Conservation (phyloP, 2,888 invertebrate genomes). For the Lasioglossum pauxillum region DNA sequence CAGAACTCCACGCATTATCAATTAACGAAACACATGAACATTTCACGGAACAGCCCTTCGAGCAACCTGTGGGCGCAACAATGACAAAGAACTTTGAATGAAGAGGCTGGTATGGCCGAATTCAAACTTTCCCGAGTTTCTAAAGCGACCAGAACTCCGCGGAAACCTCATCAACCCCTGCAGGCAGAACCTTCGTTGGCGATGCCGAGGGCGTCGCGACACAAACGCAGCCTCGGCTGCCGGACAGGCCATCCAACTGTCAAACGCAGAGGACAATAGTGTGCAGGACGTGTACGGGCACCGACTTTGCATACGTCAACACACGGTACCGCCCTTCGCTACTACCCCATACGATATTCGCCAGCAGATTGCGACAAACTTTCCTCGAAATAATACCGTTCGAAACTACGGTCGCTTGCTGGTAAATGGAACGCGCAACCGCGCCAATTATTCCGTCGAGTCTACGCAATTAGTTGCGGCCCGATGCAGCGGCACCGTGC, state of each 20-base stretch:
- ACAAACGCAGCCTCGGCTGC: conserved; percentile 36
- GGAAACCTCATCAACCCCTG: conserved; percentile 21
- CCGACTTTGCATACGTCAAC: conserved; percentile 64
- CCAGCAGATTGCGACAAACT: conserved; percentile 40
- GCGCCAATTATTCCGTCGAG: conserved; percentile 18
- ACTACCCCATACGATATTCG: conserved; percentile 38
- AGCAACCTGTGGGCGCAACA: not conserved
- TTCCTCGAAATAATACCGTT: conserved; percentile 61
- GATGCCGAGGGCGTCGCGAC: conserved; percentile 4
- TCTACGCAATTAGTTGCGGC: conserved; percentile 38
- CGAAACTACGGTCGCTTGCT: conserved; percentile 23
- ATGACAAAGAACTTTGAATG: conserved; percentile 6
- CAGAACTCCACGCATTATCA: not conserved
- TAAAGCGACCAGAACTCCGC: not conserved
- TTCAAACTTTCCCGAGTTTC: conserved; percentile 10
- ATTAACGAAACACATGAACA: not conserved
- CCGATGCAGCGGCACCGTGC: not conserved
- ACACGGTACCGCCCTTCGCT: not conserved
- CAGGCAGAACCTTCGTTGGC: not conserved
- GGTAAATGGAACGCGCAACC: conserved; percentile 27
- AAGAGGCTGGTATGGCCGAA: not conserved
- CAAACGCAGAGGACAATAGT: conserved; percentile 64
- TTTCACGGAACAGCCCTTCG: not conserved
- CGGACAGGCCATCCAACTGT: conserved; percentile 56
- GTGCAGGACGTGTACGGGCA: conserved; percentile 25